phyloP scores from a whole-genome alignment of 2,888 invertebrate genomes.

The Cepaea hortensis region DNA sequence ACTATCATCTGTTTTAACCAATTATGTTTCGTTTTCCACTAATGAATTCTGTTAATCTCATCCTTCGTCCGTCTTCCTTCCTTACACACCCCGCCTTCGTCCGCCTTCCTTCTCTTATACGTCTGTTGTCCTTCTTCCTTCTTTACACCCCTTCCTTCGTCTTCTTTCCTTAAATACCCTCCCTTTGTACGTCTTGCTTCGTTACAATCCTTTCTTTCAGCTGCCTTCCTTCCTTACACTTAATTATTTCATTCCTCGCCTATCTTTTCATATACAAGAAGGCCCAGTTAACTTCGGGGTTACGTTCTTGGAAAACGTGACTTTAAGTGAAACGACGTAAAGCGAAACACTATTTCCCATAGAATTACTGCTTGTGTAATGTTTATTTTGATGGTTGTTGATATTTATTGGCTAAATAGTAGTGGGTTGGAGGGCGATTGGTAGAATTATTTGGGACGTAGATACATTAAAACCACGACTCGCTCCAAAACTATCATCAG shows the following conservation, averaged over 20 bases:
- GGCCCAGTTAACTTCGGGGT: no score
- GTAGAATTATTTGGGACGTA: no score
- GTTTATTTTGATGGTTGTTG: no score
- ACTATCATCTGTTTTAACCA: neutral
- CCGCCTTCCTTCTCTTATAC: neutral
- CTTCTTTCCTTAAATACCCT: neutral
- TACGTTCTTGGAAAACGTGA: no score
- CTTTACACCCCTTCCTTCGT: neutral
- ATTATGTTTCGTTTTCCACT: neutral
- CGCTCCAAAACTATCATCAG: no score
- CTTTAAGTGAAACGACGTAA: no score
- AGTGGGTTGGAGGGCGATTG: no score
- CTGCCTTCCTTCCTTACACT: neutral
- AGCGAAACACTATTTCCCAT: no score
- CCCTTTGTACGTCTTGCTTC: neutral
- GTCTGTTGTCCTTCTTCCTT: neutral
- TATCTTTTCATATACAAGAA: neutral
- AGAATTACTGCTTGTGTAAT: no score
- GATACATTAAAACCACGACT: no score
- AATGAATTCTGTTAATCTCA: neutral
- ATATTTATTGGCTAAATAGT: no score
- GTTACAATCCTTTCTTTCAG: neutral
- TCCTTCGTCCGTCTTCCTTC: neutral
- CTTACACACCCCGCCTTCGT: neutral
- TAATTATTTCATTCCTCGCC: neutral